These are phyloP conservation scores for Boulengeromyrus knoepffleri DNA, from an alignment of 2,113 vertebrate species.

Conservation along the genomic window DNA sequence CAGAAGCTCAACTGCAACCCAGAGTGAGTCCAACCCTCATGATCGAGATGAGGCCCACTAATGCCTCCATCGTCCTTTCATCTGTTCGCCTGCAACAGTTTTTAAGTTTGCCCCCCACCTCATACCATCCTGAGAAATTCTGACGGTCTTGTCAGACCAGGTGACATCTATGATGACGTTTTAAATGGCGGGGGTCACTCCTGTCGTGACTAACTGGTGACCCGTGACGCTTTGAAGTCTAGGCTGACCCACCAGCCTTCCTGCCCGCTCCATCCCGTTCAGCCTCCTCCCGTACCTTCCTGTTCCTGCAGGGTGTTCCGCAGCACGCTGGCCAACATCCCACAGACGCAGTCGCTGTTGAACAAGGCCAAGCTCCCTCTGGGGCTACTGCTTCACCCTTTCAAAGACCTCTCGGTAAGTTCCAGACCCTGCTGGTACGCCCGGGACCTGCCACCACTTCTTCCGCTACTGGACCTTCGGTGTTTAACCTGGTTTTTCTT, in stretches of 20 bases:
- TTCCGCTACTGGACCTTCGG: neutral
- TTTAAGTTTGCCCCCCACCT: neutral
- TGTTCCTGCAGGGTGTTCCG: conserved; percentile 76
- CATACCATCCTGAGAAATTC: neutral
- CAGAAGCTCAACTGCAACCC: conserved; percentile 90
- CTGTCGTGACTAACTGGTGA: neutral
- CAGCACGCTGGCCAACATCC: conserved; percentile 87
- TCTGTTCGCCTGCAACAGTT: neutral
- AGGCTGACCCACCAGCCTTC: neutral
- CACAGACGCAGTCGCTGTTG: conserved; percentile 89
- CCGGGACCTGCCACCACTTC: neutral
- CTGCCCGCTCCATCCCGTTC: neutral
- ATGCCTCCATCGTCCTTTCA: neutral
- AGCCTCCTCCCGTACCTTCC: neutral
- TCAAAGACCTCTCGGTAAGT: conserved; percentile 93
- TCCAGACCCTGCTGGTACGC: neutral
- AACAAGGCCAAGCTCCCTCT: conserved; percentile 97
- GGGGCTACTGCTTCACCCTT: conserved; percentile 91
- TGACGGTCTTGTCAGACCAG: neutral
- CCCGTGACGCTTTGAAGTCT: neutral
- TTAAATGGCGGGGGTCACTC: neutral
- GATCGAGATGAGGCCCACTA: neutral
- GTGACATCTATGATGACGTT: neutral
- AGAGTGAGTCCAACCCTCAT: conserved; percentile 66
- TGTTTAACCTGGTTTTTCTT: neutral